Evolutionary conservation across 2,888 invertebrate genomes (phyloP).

Genomic region (Desoria tigrina): DNA sequence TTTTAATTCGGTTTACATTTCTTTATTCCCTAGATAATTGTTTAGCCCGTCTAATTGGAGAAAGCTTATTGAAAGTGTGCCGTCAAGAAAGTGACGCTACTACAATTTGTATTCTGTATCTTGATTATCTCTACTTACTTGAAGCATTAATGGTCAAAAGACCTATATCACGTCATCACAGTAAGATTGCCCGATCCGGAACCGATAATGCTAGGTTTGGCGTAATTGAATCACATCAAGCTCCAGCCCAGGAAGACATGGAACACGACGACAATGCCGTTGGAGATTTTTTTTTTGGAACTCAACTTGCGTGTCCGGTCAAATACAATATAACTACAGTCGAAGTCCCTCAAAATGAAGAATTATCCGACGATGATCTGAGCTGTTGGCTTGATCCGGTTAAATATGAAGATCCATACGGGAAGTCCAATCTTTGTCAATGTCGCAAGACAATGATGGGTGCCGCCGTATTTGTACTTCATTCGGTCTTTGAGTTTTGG

Average conservation of each 20-base stretch:
- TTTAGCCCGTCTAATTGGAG: slow-evolving; percentile 30
- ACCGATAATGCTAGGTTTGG: too few species aligned
- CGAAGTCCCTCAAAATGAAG: not conserved
- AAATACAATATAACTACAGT: slow-evolving; percentile 19
- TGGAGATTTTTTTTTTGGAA: not conserved
- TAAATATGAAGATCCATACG: slow-evolving; percentile 26
- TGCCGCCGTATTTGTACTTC: slow-evolving; percentile 21
- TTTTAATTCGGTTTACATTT: not conserved
- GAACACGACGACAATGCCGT: not conserved
- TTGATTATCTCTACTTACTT: slow-evolving; percentile 23
- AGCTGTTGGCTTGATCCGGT: slow-evolving; percentile 29
- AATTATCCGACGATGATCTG: not conserved
- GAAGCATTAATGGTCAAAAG: slow-evolving; percentile 20
- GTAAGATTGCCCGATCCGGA: not conserved
- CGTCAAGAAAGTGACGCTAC: slow-evolving; percentile 9
- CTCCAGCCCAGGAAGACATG: not conserved
- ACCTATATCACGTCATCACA: not conserved
- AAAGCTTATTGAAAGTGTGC: slow-evolving; percentile 27
- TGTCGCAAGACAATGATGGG: slow-evolving; percentile 33
- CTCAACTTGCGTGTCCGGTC: slow-evolving; percentile 27
- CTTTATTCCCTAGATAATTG: slow-evolving; percentile 16
- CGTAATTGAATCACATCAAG: slow-evolving; percentile 9
- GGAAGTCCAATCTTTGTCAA: slow-evolving; percentile 17
- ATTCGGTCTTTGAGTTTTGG: slow-evolving; percentile 24
- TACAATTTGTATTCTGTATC: slow-evolving; percentile 2